phyloP scores from a whole-genome alignment of 2,113 vertebrate genomes.

The Neogobius melanostomus region DNA sequence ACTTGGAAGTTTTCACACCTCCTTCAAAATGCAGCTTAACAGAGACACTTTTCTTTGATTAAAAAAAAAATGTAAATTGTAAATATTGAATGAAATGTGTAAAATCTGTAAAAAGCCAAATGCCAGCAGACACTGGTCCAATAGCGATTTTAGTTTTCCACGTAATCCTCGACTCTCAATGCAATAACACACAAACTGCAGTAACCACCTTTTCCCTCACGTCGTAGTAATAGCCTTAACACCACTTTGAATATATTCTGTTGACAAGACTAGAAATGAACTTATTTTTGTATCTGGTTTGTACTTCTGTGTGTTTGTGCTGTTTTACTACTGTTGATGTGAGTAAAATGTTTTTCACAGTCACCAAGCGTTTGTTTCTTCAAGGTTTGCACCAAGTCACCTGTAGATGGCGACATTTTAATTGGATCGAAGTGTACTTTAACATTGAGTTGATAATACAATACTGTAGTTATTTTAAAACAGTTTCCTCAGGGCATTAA shows the following conservation, averaged over 20 bases:
- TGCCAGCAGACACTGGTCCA: background rate
- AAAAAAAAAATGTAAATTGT: too few relatives aligned
- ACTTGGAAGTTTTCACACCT: too few relatives aligned
- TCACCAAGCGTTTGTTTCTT: background rate
- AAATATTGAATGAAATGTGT: background rate
- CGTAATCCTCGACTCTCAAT: background rate
- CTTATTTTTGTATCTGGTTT: slow-evolving; percentile 5
- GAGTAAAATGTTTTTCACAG: slow-evolving; percentile 7
- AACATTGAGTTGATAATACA: too few relatives aligned
- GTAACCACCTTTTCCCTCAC: background rate
- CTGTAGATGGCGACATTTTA: background rate
- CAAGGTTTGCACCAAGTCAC: background rate
- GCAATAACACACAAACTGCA: background rate
- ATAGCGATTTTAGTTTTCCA: background rate
- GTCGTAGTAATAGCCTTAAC: background rate
- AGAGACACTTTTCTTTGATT: too few relatives aligned
- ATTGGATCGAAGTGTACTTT: background rate
- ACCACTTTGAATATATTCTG: background rate
- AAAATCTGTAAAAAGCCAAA: background rate
- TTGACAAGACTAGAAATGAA: background rate
- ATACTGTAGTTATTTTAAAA: too few relatives aligned
- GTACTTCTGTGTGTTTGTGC: background rate
- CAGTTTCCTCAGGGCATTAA: too few relatives aligned
- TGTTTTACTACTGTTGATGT: background rate
- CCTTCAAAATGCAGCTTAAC: too few relatives aligned